A percentile compares a stretch with the other conserved stretches of the same genome.
Evolutionary conservation across 2,888 invertebrate genomes (phyloP).

Genomic region (Eupithecia vulgata): DNA sequence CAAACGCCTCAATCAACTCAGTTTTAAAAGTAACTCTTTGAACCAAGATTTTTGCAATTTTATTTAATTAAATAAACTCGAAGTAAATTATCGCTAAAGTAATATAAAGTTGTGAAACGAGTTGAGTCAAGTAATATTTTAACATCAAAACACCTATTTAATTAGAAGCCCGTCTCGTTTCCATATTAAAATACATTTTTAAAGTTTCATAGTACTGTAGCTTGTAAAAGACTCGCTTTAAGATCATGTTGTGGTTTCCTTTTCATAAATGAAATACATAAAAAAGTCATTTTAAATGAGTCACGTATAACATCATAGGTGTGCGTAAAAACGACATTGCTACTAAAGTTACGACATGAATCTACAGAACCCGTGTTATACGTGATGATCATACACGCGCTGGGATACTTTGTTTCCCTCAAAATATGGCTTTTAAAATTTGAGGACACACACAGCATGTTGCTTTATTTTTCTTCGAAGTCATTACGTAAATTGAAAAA

Average conservation of each 20-base stretch:
- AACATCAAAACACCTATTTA: slow-evolving; percentile 42
- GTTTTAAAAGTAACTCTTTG: neutral
- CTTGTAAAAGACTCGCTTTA: neutral
- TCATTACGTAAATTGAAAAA: slow-evolving; percentile 3
- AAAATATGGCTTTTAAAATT: neutral
- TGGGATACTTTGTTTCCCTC: neutral
- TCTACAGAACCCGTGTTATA: neutral
- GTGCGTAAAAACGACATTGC: neutral
- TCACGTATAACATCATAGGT: neutral
- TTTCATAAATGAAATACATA: neutral
- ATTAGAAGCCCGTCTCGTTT: slow-evolving; percentile 17
- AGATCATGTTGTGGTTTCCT: slow-evolving; percentile 1
- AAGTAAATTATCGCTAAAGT: slow-evolving; percentile 35
- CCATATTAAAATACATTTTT: neutral
- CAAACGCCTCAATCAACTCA: neutral
- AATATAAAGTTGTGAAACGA: slow-evolving; percentile 42
- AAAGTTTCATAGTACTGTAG: neutral
- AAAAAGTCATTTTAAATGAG: neutral
- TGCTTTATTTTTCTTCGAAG: neutral
- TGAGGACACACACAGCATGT: neutral
- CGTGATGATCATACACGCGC: neutral
- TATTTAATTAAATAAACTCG: slow-evolving; percentile 32
- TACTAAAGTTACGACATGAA: neutral
- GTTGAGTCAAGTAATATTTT: slow-evolving; percentile 43
- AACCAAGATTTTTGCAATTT: neutral